Base-by-base conservation (phyloP, 2,113 vertebrate genomes). In the Antidorcas marsupialis region DNA sequence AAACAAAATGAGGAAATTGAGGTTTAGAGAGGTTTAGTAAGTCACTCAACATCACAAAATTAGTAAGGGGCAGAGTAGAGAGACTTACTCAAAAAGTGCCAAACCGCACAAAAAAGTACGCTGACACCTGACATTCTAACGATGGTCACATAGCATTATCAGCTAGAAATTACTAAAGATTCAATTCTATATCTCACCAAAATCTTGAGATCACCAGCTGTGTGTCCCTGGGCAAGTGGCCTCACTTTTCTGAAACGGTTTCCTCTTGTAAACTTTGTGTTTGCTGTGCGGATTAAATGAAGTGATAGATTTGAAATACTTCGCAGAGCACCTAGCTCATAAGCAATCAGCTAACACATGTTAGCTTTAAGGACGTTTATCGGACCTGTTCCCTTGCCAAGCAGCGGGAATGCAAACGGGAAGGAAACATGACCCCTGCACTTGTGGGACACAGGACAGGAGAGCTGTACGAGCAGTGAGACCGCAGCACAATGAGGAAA, bases 1-100 rank as follows among this genome's bases (percentile, higher is more conserved):
- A 91, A 47, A 84, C 67, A 96, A 97, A 97, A 91, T 62, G 83
- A 95, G 91, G 89, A 98, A 97, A 94, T 59, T 93, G 81, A 97
- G 45, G 62, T 89, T 96, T 82, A 89, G 84, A 92, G 10, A 94
- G 55, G 47, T 27, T 97, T 87, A 83, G 87, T 82, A 45, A 91
- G n/a, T 94, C 95, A 82, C 28, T 94, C 81, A 95, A 95, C 74
- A 36, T 95, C 11, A 14, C 78, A 93, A n/a, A 91, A 93, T 95
- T 74, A 93, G 50, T 96, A 93, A 93, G 45, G 47, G 23, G 47
- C 83, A 89, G 50, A 94, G 16, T 33, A 13, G 50, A 94, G 45
- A 60, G 53, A 86, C 12, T 82, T 60, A 96, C 21, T 91, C 10
- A 93, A 84, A 91, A 95, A 93, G 50, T 67, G 64, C 36, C 47